phyloP scores from a whole-genome alignment of 2,113 vertebrate species.

The Hipposideros armiger region DNA sequence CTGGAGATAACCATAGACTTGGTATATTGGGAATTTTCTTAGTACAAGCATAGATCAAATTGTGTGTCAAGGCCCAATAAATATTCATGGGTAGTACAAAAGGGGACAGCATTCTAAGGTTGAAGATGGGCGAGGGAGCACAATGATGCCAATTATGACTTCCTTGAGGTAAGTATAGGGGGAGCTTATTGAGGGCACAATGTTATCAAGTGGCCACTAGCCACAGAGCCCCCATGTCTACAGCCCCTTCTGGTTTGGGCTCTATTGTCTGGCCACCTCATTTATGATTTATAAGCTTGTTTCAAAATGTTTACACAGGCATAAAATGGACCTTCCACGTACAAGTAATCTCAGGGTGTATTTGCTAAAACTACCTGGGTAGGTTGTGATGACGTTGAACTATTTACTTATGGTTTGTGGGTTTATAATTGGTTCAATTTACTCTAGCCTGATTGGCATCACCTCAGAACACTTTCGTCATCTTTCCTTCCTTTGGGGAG shows the following conservation, averaged over 20 bases:
- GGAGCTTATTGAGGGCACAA: background rate
- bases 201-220: background rate
- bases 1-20: background rate
- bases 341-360: background rate
- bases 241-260: background rate
- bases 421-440: background rate
- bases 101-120: background rate
- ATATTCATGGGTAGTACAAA: background rate
- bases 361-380: background rate
- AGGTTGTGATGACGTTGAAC: background rate
- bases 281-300: background rate
- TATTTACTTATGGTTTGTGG: background rate
- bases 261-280: background rate
- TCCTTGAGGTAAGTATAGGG: background rate
- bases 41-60: background rate
- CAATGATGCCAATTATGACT: background rate
- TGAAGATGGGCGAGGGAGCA: background rate
- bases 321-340: background rate
- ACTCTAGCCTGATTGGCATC: background rate
- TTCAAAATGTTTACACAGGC: conserved; percentile 29
- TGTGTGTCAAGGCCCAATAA: background rate
- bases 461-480: background rate
- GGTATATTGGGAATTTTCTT: background rate
- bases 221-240: background rate
- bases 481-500: background rate